Evolutionary conservation across 2,888 invertebrate species (phyloP), one percentile per base, ranked within the genome.

Genomic region (Luffia ferchaultella): DNA sequence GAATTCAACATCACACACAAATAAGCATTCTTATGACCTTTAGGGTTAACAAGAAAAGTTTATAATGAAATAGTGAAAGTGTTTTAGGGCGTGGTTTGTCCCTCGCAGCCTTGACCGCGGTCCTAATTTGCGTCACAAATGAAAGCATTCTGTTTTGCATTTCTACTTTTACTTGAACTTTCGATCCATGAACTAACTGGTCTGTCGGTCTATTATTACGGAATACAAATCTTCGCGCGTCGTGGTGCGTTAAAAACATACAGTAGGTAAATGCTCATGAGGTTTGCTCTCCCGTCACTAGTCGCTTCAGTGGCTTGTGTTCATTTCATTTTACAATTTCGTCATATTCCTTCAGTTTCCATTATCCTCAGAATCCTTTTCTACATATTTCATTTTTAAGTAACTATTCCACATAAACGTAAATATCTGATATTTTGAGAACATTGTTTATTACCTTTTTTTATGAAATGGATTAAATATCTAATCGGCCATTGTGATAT

Each of bases 111-210:
- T 68, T 69, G 67, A 65, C 67, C 65, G 57, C 56, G 46, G 57
- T 56, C 53, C 12, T 53, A 54, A 60, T 70, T 70, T 70, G 61
- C 67, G 62, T 70, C 62, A 67, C 64, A 62, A 68, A 64, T 62
- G 62, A 68, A 67, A 65, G 62, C 57, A 53, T 54, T 55, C 58
- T 41, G 60, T 71, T 71, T 68, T 62, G 61, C 65, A 69, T 76
- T 71, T 69, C 61, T 63, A 70, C 73, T 76, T 76, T 76, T 74
- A 75, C 73, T 68, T 63, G 62, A 70, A 72, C 73, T 76, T 73
- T 74, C 71, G 60, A 63, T 67, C 64, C 47, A 20, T 51, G 51
- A 46, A 52, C 52, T 48, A 45, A 45, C 19, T 48, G 42, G 20
- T 40, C 44, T n/a, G n/a, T 50, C 18, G 20, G 47, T 50, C 52